Conservation (phyloP, 1,140 invertebrate species). For the Apis laboriosa region DNA sequence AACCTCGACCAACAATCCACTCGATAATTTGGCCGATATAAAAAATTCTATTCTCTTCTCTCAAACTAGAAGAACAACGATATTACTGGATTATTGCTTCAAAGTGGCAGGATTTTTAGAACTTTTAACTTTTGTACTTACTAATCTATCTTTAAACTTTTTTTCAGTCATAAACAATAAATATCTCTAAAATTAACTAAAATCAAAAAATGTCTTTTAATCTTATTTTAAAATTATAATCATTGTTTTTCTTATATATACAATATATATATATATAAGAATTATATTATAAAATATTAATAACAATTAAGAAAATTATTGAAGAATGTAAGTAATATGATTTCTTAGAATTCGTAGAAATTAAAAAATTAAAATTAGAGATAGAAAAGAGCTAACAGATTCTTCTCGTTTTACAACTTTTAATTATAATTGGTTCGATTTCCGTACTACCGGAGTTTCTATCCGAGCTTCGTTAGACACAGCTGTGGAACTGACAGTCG, state of each 20-base stretch:
- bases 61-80: not conserved
- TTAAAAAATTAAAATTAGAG: slow-evolving; percentile 15
- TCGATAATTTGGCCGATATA: not conserved
- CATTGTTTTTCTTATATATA: too few relatives aligned
- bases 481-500: slow-evolving; percentile 52
- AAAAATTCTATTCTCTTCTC: not conserved
- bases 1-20: not conserved
- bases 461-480: slow-evolving; percentile 45
- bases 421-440: slow-evolving; percentile 64
- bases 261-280: too few relatives aligned
- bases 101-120: not conserved
- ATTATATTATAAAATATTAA: too few relatives aligned
- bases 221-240: too few relatives aligned
- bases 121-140: not conserved
- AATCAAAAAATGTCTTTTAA: too few relatives aligned
- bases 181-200: too few relatives aligned
- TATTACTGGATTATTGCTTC: not conserved
- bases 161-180: not conserved
- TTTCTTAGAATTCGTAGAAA: not conserved
- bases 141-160: too few relatives aligned
- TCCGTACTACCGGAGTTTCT: slow-evolving; percentile 46
- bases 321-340: too few relatives aligned
- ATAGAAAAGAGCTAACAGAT: not conserved
- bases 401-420: slow-evolving; percentile 64
- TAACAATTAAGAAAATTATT: not conserved